Evolutionary conservation across 2,113 vertebrate genomes (phyloP), one percentile per base, ranked within the genome.

Genomic region (Pangasianodon gigas): DNA sequence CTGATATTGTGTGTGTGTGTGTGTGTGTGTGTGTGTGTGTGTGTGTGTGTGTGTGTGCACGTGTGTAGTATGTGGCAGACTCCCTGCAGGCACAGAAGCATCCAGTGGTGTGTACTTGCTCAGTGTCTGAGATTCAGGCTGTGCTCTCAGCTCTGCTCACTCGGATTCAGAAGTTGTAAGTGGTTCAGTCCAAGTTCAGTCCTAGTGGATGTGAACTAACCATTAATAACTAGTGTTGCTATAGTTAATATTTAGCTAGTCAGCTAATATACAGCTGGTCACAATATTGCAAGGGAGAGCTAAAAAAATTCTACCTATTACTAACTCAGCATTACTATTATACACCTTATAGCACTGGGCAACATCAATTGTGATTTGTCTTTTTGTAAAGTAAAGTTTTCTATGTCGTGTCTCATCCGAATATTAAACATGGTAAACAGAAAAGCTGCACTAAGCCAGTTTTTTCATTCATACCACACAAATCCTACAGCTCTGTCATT

Each of bases 81-180:
- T 96, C 97, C 92, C 97, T 98, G 8, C 97, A 97, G 93, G 95
- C 96, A 41, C 97, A 97, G 93, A 96, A 96, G 89, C 96, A 96
- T 91, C 96, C 97, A 0, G 97, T 98, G 51, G 97, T 98, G 13
- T 97, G 96, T 93, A 98, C 97, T 9, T 97, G 97, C 90, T 97
- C 97, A 9, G 91, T 95, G 0, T 96, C 97, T 6, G 97, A 98
- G 91, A 97, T 98, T 91, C 97, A 98, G 93, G 97, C 97, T 0
- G 97, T 97, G 54, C 96, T 98, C 67, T 96, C 97, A 0, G 96
- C 97, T 0, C 93, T 98, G 88, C 97, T 98, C 90, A 97, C 97
- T 6, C 96, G 97, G 84, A 98, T 98, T 92, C 97, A 98, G 94
- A 97, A 97, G 91, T 98, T 98, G 97, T 98, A 94, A 97, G 97